Evolutionary conservation across 35 echinoderm and acorn worm species (phyloP), one percentile per base, ranked within the genome.

Genomic region (Lytechinus variegatus): DNA sequence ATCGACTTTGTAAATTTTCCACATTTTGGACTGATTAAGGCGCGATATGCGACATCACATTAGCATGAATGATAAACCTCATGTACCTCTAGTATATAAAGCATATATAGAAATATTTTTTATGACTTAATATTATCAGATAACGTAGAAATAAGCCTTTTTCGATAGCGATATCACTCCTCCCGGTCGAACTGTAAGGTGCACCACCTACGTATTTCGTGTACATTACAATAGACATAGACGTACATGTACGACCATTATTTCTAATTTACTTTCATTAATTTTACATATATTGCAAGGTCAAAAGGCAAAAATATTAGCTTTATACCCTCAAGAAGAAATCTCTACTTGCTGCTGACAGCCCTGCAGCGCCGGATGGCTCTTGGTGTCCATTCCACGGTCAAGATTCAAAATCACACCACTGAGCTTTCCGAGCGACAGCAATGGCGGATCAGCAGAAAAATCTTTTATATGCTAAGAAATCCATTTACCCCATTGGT

Each of bases 401-500:
- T 91, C 61, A 91, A 94, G 97, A 97, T 98, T 97, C 95, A 94
- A 96, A 95, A 91, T 86, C 94, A 96, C 88, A 98, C 98, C 97
- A 97, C 79, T 95, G 98, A 99, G 98, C 98, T 97, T 98, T 93
- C 97, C 98, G 96, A 96, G 95, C 96, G 94, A 96, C 97, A 95
- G 98, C 97, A 99, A 99, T 99, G 98, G 98, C 98, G 98, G 98
- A 97, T 96, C 97, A 98, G 97, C 98, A 99, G 57, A 95, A 96
- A 98, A 57, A 95, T 95, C 95, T 95, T 94, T 89, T 95, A 93
- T 94, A 97, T 96, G 96, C 72, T 87, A 66, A 52, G 94, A 87
- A 94, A 96, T 95, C 79, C 86, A 52, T 14, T 79, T 79, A 71
- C 86, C 54, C 96, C 93, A 99, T 99, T 99, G 98, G 98, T 96